Conservation (phyloP, 2,113 vertebrate species). For the Amphilophus citrinellus region DNA sequence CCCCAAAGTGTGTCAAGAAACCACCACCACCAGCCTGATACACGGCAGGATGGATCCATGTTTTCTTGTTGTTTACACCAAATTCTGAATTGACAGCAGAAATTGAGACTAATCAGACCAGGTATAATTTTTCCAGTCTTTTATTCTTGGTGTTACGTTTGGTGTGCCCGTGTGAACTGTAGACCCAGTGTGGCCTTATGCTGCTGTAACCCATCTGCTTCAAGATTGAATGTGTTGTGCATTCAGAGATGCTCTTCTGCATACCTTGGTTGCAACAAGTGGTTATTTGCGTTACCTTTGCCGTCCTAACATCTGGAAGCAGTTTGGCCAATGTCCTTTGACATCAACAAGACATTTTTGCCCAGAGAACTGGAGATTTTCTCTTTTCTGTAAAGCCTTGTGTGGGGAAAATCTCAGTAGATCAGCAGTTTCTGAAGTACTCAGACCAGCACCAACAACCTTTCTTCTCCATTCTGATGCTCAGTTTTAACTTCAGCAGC, state of each 20-base stretch:
- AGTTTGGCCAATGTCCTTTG: neutral
- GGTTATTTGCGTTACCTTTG: neutral
- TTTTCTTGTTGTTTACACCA: too few species aligned
- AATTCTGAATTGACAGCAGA: neutral
- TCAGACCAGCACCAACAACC: neutral
- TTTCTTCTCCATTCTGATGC: neutral
- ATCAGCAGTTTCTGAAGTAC: neutral
- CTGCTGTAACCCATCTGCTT: neutral
- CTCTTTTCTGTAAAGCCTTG: neutral
- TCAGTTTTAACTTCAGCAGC: neutral
- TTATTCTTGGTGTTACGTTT: rapidly evolving
- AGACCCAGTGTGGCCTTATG: neutral
- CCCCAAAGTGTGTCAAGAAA: neutral
- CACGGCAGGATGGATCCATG: neutral
- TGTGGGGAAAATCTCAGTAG: neutral
- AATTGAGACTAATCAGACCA: rapidly evolving
- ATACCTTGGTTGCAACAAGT: neutral
- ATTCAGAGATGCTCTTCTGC: neutral
- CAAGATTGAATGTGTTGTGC: neutral
- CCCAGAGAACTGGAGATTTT: neutral
- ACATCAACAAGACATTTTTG: neutral
- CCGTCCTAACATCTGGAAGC: rapidly evolving
- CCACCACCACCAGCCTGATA: neutral
- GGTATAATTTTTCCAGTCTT: neutral
- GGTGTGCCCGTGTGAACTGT: rapidly evolving